These are phyloP conservation scores for Julus scandinavius DNA, from an alignment of 2,888 invertebrate species.

Conservation along the genomic window DNA sequence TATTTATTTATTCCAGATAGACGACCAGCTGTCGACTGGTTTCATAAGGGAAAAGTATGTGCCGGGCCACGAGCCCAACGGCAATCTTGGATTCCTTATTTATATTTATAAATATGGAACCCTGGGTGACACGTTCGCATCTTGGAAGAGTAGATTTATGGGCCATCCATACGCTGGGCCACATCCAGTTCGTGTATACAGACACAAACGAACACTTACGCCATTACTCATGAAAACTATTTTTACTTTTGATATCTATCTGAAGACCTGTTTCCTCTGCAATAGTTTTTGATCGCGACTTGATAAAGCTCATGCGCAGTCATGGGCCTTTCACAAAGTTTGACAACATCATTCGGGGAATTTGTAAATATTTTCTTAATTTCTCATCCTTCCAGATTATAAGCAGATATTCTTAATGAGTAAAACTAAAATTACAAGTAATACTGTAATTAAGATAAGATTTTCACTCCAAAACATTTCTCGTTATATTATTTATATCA, in stretches of 20 bases:
- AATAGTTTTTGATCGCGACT: slow-evolving; percentile 29
- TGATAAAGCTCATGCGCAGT: background rate
- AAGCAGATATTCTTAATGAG: background rate
- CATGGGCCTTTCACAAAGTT: slow-evolving; percentile 5
- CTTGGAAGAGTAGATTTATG: slow-evolving; percentile 30
- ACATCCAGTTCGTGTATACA: slow-evolving; percentile 24
- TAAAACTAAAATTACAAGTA: background rate
- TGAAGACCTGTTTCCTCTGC: background rate
- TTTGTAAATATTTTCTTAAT: background rate
- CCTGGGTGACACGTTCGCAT: slow-evolving; percentile 42
- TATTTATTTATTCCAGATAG: slow-evolving; percentile 39
- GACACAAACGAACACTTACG: slow-evolving; percentile 26
- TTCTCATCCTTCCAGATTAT: background rate
- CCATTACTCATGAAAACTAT: slow-evolving; percentile 28
- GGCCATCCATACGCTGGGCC: slow-evolving; percentile 30
- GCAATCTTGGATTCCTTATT: slow-evolving; percentile 39
- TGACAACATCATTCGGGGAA: background rate
- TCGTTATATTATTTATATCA: background rate
- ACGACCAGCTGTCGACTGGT: slow-evolving; percentile 42
- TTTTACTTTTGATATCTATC: slow-evolving; percentile 38
- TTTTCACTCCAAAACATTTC: no score
- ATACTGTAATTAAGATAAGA: background rate
- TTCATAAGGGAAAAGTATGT: slow-evolving; percentile 35
- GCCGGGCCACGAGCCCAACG: background rate
- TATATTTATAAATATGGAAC: slow-evolving; percentile 42